Conservation (phyloP, 2,888 invertebrate genomes). For the Heliconius charithonia region DNA sequence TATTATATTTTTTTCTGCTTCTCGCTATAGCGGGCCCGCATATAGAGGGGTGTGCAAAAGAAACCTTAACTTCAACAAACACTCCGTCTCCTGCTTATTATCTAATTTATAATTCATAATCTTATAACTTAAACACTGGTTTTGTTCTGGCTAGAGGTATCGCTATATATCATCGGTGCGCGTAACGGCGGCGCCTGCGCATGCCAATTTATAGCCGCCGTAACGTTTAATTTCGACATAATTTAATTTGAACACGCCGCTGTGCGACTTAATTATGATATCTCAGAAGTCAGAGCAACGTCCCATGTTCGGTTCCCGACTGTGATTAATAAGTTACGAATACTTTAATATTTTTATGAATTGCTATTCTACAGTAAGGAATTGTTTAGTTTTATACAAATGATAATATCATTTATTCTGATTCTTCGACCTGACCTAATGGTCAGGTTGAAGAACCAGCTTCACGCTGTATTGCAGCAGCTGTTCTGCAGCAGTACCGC, state of each 20-base stretch:
- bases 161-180: conserved; percentile 60
- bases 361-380: too few species aligned
- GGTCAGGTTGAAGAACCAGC: too few species aligned
- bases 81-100: too few species aligned
- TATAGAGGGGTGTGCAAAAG: too few species aligned
- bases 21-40: too few species aligned
- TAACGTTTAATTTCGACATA: conserved; percentile 62
- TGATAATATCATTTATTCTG: too few species aligned
- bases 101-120: background rate
- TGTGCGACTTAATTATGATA: conserved; percentile 59
- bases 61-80: too few species aligned
- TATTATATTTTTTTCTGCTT: too few species aligned
- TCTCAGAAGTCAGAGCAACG: conserved; percentile 42
- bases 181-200: conserved; percentile 54
- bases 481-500: too few species aligned
- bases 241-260: conserved; percentile 62
- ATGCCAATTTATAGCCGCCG: conserved; percentile 53
- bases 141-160: conserved; percentile 53
- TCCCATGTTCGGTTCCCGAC: conserved; percentile 38
- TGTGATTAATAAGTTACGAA: conserved; percentile 38
- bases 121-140: conserved; percentile 21
- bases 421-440: too few species aligned
- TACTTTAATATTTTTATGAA: background rate
- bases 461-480: too few species aligned
- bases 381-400: too few species aligned